phyloP scores from a whole-genome alignment of 2,113 vertebrate species.

The Daubentonia madagascariensis region DNA sequence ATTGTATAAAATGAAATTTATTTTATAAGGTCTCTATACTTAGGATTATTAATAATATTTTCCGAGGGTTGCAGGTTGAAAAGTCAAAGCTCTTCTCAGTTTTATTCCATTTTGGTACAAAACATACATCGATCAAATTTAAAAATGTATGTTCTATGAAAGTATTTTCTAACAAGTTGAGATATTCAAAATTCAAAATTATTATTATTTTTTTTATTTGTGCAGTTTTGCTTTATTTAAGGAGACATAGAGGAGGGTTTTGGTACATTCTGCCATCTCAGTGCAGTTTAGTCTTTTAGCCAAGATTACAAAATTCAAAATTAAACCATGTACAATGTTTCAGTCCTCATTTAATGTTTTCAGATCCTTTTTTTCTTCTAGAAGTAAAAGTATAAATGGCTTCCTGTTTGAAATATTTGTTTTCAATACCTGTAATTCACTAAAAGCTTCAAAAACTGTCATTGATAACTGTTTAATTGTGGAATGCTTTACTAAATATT shows the following conservation, averaged over 20 bases:
- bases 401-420: background rate
- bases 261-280: background rate
- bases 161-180: background rate
- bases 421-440: background rate
- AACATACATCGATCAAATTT: background rate
- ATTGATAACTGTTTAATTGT: background rate
- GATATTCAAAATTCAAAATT: background rate
- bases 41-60: background rate
- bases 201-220: background rate
- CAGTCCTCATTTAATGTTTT: background rate
- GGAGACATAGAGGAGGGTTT: background rate
- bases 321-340: background rate
- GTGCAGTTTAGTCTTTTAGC: background rate
- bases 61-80: background rate
- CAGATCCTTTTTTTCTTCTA: background rate
- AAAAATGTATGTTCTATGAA: background rate
- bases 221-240: background rate
- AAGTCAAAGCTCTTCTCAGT: background rate
- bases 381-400: background rate
- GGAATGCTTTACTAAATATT: background rate
- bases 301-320: slow-evolving; percentile 9
- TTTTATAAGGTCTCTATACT: background rate
- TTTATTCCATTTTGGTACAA: background rate
- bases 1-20: background rate
- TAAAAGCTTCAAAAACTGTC: background rate